Evolutionary conservation across 2,797 vertebrate genomes (phyloP), one percentile per base, ranked within the genome.

Genomic region (Sebastes trivittatus): DNA sequence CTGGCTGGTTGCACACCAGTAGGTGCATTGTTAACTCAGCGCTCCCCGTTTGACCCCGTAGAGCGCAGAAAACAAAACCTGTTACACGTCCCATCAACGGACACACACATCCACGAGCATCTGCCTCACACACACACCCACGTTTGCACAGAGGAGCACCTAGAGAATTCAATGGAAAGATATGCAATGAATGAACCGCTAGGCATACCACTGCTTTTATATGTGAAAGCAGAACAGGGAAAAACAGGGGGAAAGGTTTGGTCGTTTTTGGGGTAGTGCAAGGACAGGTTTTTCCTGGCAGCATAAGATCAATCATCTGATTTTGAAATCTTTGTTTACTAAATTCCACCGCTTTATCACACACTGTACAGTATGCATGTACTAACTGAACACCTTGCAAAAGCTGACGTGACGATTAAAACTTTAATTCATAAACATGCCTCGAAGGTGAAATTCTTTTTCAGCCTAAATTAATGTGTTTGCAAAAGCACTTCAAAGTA

Each of bases 1-100:
- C 92, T 90, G 94, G 92, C 89, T 95, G 95, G 94, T 81, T 87
- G 91, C 93, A 93, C 94, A 90, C 93, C 91, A 94, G 95, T 90
- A 89, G 90, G 75, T 82, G 89, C 90, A 89, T 94, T 95, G 93
- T 95, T 94, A 92, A 93, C 84, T 59, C 79, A 69, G 84, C 60
- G 85, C 86, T 94, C 93, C 86, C 86, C 82, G 82, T 94, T 92
- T 93, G 88, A 94, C 91, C 93, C 92, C 90, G 66, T 23, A 79
- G 92, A 93, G 86, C 84, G 55, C 78, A 60, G 90, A 93, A 94
- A 90, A 95, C 88, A 93, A 92, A 91, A 93, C 93, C 91, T 65
- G 87, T 54, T 69, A 92, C 91, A 93, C 88, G 72, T 86, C 92
- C 87, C 80, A 75, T 87, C 87, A 87, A 72, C 7, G 46, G 55